phyloP scores from a whole-genome alignment of 2,113 vertebrate genomes.

The Phyllostomus hastatus region DNA sequence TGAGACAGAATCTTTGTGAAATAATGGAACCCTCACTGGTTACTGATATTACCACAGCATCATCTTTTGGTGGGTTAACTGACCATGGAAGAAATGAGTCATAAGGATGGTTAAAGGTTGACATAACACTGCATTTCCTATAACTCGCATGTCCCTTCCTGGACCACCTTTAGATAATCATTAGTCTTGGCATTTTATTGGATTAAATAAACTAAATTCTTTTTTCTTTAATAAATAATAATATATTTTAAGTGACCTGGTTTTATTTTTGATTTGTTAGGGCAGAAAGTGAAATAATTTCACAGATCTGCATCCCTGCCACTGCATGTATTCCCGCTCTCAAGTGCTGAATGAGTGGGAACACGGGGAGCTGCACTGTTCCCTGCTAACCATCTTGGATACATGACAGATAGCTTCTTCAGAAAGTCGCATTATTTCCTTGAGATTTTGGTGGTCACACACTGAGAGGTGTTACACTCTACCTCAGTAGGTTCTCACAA shows the following conservation, averaged over 20 bases:
- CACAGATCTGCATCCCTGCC: neutral
- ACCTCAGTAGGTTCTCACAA: neutral
- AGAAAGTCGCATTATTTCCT: neutral
- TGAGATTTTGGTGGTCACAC: neutral
- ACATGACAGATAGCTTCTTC: neutral
- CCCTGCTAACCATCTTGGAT: neutral
- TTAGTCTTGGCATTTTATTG: neutral
- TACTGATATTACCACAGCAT: neutral
- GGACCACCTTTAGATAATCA: neutral
- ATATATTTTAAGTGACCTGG: neutral
- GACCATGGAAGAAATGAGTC: neutral
- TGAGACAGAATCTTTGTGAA: neutral
- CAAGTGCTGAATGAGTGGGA: neutral
- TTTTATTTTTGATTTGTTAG: conserved; percentile 20
- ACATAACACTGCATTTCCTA: neutral
- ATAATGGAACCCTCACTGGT: neutral
- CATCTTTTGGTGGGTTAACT: neutral
- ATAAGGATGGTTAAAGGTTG: neutral
- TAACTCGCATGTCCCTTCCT: neutral
- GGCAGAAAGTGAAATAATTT: neutral
- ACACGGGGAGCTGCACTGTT: neutral
- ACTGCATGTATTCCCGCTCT: neutral
- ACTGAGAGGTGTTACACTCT: neutral
- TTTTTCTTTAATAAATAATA: neutral
- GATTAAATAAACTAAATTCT: neutral